Percentiles rank a stretch among this genome's conserved stretches.
phyloP scores from a whole-genome alignment of 2,888 invertebrate genomes.

The Clanis bilineata region DNA sequence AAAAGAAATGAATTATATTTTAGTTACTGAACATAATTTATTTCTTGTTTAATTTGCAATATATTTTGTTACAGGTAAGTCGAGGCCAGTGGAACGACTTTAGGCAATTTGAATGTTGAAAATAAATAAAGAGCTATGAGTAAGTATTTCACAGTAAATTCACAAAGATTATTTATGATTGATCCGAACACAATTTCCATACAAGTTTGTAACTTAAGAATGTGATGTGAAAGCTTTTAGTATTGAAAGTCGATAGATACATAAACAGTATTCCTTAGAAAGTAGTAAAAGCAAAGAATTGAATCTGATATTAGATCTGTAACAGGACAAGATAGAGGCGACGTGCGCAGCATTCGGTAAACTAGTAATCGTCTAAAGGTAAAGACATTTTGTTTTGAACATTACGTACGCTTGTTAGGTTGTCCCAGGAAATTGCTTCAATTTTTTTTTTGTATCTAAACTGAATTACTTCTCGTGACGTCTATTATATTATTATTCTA shows the following conservation, averaged over 20 bases:
- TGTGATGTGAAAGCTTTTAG: too few species aligned
- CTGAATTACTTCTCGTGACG: too few species aligned
- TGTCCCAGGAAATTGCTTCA: not conserved
- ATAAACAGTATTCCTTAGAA: not conserved
- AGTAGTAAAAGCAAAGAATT: not conserved
- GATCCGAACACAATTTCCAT: too few species aligned
- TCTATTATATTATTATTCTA: too few species aligned
- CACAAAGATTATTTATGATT: too few species aligned
- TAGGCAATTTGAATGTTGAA: not conserved
- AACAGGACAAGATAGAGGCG: not conserved
- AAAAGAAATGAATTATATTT: not conserved
- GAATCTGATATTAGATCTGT: not conserved
- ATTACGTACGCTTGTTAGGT: not conserved
- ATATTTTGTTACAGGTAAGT: conserved; percentile 12
- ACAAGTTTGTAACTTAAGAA: too few species aligned
- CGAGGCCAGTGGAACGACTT: not conserved
- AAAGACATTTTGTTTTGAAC: not conserved
- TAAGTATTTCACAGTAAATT: too few species aligned
- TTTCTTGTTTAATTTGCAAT: not conserved
- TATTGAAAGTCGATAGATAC: too few species aligned
- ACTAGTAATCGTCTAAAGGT: not conserved
- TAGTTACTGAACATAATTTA: too few species aligned
- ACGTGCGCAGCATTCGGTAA: not conserved
- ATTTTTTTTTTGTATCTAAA: too few species aligned
- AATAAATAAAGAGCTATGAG: too few species aligned